Base-by-base conservation (phyloP, 2,113 vertebrate genomes). In the Thymallus thymallus region DNA sequence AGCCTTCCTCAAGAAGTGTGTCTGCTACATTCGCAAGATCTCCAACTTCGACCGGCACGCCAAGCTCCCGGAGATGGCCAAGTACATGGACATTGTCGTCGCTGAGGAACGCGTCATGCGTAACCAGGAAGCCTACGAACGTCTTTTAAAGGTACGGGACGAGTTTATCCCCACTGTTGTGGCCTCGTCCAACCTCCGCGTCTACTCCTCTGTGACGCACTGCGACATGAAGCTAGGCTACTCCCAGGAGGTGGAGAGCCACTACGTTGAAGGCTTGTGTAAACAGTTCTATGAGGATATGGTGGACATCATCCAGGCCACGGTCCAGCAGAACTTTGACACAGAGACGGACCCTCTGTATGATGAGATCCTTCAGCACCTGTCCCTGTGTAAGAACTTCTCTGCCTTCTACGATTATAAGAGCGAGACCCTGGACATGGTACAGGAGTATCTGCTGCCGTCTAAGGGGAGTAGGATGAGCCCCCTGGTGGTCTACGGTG, bases 201-300 rank as follows among this genome's bases (percentile, higher is more conserved):
- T 99, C 16, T 99, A 99, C 77, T 98, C 98, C 0, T 99, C 98
- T 0, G 95, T 99, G 85, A 99, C 98, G 7, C 97, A 99, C 88
- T 99, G 98, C 77, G 97, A 99, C 91, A 99, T 99, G 96, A 99
- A 99, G 82, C 76, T 96, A 20, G 98, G 98, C 69, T 99, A 99
- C 85, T 98, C 98, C 61, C 95, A 95, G 62, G 96, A 98, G 73
- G 96, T 99, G 76, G 98, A 99, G 87, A 98, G 94, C 72, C 95
- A 99, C 77, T 99, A 99, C 65, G 98, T 99, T 1, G 98, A 99
- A 83, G 98, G 98, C 4, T 94, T 99, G 35, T 96, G 98, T 12
- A 99, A 99, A 85, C 98, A 99, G 82, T 98, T 99, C 92, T 99
- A 99, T 64, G 98, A 99, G 87, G 98, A 99, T 86, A 98, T 99